Evolutionary conservation across 2,113 vertebrate genomes (phyloP).

Genomic region (Pica pica): DNA sequence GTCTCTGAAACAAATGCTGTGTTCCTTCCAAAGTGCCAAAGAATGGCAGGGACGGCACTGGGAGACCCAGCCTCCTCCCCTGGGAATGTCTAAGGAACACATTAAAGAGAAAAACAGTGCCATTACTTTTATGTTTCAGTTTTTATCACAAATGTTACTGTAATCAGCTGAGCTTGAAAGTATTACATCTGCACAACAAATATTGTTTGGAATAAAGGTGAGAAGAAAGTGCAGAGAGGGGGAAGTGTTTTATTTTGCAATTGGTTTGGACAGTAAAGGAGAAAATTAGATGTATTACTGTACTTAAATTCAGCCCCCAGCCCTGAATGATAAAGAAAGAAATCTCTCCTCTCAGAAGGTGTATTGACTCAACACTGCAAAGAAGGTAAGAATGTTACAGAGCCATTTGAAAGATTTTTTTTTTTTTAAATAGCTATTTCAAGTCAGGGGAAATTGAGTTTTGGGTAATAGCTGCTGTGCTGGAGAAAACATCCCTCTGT

Average conservation of each 20-base stretch:
- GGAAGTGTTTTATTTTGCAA: conserved; percentile 47
- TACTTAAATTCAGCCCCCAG: conserved; percentile 58
- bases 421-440: conserved; percentile 13
- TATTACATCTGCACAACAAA: conserved; percentile 50
- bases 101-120: neutral
- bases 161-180: conserved; percentile 47
- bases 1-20: neutral
- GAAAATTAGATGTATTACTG: conserved; percentile 53
- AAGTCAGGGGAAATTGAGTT: conserved; percentile 54
- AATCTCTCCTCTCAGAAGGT: conserved; percentile 25
- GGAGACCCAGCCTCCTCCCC: neutral
- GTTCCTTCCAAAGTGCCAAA: neutral
- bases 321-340: conserved; percentile 40
- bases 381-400: conserved; percentile 33
- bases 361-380: neutral
- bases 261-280: conserved; percentile 53
- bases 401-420: conserved; percentile 43
- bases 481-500: conserved; percentile 34
- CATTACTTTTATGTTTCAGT: neutral
- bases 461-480: conserved; percentile 65
- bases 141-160: conserved; percentile 38
- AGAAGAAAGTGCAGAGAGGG: neutral
- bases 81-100: neutral
- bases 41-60: neutral
- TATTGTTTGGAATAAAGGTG: conserved; percentile 12